Conservation (phyloP, 2,113 vertebrate genomes). For the human (Homo sapiens) region GRCh38 chr2:103783001-103783500, state of each 20-base stretch:
- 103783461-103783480: background rate
- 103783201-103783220: background rate
- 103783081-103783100: background rate
- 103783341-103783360: background rate
- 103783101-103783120: background rate
- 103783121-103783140: no score
- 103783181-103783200: accelerated
- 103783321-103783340: background rate
- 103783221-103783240: background rate
- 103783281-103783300: background rate
- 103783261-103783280: background rate
- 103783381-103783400: no score
- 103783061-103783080: accelerated
- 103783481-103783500: background rate
- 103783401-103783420: background rate
- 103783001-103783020: background rate
- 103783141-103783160: background rate
- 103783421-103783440: background rate
- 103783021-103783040: background rate
- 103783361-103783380: background rate
- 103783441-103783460: background rate
- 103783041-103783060: background rate
- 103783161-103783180: no score
- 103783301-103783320: background rate
- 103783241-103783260: background rate